These are phyloP conservation scores for Cephus pulcher DNA, from an alignment of 2,888 invertebrate genomes.

Conservation along the genomic window DNA sequence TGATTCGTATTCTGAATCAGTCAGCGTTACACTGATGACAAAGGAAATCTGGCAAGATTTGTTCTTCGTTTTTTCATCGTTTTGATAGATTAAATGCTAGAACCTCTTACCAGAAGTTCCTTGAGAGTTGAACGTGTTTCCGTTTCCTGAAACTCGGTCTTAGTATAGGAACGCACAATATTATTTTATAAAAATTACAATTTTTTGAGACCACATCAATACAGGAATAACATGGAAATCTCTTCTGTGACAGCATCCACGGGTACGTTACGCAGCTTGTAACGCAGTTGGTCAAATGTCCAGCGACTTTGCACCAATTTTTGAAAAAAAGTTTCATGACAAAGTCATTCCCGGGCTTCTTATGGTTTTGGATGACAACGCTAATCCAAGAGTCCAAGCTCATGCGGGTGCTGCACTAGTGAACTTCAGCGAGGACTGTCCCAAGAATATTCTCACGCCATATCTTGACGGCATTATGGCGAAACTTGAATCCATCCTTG, in stretches of 20 bases:
- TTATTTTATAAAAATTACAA: not conserved
- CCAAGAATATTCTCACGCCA: slow-evolving; percentile 89
- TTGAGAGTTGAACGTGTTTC: slow-evolving; percentile 42
- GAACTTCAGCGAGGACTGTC: slow-evolving; percentile 99
- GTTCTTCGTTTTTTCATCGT: slow-evolving; percentile 42
- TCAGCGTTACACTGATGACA: slow-evolving; percentile 57
- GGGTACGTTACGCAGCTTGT: slow-evolving; percentile 96
- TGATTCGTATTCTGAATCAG: slow-evolving; percentile 36
- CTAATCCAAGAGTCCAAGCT: slow-evolving; percentile 90
- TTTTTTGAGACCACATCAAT: not conserved
- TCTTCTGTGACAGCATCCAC: slow-evolving; percentile 75
- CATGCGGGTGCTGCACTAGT: slow-evolving; percentile 94
- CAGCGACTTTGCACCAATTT: slow-evolving; percentile 95
- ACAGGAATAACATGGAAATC: not conserved
- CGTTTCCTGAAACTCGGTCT: slow-evolving; percentile 30
- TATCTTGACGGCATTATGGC: slow-evolving; percentile 93
- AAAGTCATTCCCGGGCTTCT: slow-evolving; percentile 93
- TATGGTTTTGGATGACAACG: slow-evolving; percentile 88
- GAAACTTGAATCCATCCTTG: slow-evolving; percentile 90
- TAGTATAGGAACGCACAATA: slow-evolving; percentile 44
- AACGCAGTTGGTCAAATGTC: slow-evolving; percentile 99
- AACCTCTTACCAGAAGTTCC: slow-evolving; percentile 38
- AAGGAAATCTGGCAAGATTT: slow-evolving; percentile 39
- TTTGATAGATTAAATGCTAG: slow-evolving; percentile 42
- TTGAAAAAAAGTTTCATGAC: slow-evolving; percentile 98